Base-by-base conservation (phyloP, 2,113 vertebrate genomes). In the Desmodus rotundus region DNA sequence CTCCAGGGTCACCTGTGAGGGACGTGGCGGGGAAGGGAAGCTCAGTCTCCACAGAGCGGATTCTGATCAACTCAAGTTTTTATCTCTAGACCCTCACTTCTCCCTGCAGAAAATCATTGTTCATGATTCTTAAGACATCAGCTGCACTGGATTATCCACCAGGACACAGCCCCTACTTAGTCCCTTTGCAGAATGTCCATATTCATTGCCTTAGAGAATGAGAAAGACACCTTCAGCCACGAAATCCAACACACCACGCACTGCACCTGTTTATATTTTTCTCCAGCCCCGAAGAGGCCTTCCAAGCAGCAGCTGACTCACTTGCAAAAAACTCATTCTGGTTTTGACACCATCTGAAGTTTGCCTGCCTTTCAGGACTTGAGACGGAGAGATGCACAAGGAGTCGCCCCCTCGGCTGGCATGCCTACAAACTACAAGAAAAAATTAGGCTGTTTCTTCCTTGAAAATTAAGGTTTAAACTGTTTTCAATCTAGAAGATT, bases 401-500 rank as follows among this genome's bases (percentile, higher is more conserved):
- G 54, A 89, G 52, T 87, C n/a, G 63, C 0, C 31, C 5, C 26
- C 54, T 52, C 72, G 45, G 26, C 61, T 85, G 36, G 83, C 8
- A 4, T 38, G 15, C 68, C 74, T 56, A 41, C 26, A 86, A 76
- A 16, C 7, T 31, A 45, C 36, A 68, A 74, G 56, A 67, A 91
- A 38, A 31, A 16, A 5, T 31, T 36, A 22, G 13, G 10, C 19
- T 83, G 20, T 17, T 5, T 56, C 2, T 58, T 83, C 56, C 33
- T 91, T 72, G 22, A 67, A 95, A 93, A 74, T n/a, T 85, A 14
- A 96, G n/a, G 1, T 38, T 61, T 65, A 54, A 84, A 36, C 17
- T 6, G 45, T 50, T 86, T 87, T 36, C 4, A 65, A 17, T 61
- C 45, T 45, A 45, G 47, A 73, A 36, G 7, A 70, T n/a, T 52